Conservation (phyloP, 2,797 vertebrate genomes). For the Crocidura indochinensis region DNA sequence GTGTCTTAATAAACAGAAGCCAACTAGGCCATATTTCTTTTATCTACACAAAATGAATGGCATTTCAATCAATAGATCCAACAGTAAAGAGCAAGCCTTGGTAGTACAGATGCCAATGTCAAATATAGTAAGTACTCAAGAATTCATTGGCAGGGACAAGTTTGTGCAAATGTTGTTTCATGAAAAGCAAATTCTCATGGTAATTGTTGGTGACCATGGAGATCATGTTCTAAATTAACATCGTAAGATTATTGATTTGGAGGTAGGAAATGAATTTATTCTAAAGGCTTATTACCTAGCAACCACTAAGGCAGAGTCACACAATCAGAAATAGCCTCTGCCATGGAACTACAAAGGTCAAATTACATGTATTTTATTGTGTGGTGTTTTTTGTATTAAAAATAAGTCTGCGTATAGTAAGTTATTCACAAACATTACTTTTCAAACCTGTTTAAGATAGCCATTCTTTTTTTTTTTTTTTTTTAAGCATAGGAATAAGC, state of each 20-base stretch:
- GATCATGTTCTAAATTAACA: conserved; percentile 85
- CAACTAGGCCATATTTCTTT: conserved; percentile 82
- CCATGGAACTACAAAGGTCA: conserved; percentile 73
- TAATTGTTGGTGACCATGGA: conserved; percentile 84
- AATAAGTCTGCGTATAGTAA: conserved; percentile 49
- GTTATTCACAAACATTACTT: conserved; percentile 67
- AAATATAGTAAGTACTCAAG: conserved; percentile 83
- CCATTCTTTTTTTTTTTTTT: conserved; percentile 42
- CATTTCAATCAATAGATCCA: conserved; percentile 88
- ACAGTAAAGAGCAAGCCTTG: conserved; percentile 79
- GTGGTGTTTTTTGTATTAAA: conserved; percentile 59
- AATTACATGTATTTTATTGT: conserved; percentile 68
- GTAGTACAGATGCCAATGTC: conserved; percentile 80
- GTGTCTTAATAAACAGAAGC: conserved; percentile 87
- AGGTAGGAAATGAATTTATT: conserved; percentile 84
- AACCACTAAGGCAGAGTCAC: conserved; percentile 77
- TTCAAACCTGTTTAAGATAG: conserved; percentile 36
- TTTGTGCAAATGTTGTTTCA: conserved; percentile 82
- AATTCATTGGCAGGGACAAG: conserved; percentile 72
- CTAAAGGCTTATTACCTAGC: conserved; percentile 82
- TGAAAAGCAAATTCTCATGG: conserved; percentile 80
- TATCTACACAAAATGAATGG: conserved; percentile 86
- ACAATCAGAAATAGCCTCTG: conserved; percentile 65
- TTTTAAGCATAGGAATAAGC: conserved; percentile 9
- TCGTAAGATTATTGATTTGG: conserved; percentile 83